A percentile compares a stretch with the other conserved stretches of the same genome.
These are phyloP conservation scores for Myopa testacea DNA, from an alignment of 2,888 invertebrate species.

Conservation along the genomic window DNA sequence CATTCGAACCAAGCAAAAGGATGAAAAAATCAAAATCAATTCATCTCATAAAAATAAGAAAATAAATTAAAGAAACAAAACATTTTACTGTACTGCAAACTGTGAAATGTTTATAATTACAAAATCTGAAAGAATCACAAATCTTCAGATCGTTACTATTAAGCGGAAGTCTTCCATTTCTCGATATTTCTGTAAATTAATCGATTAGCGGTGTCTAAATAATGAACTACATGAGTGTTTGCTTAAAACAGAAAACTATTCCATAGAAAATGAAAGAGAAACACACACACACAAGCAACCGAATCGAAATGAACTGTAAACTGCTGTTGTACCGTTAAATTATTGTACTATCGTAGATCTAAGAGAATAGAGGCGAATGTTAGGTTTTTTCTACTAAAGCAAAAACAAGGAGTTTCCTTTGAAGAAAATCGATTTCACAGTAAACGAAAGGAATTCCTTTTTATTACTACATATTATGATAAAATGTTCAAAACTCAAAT, in stretches of 20 bases:
- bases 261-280: background rate
- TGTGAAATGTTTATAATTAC: no score
- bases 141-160: constrained; percentile 52
- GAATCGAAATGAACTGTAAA: constrained; percentile 7
- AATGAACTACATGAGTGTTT: constrained; percentile 2
- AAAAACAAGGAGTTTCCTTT: background rate
- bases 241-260: constrained; percentile 7
- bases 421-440: background rate
- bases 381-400: constrained; percentile 27
- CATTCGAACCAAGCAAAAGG: no score
- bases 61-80: constrained; percentile 33
- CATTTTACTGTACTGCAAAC: background rate
- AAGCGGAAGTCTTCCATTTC: constrained; percentile 67
- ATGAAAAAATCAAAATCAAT: background rate
- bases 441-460: no score
- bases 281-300: constrained; percentile 23
- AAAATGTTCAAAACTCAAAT: no score
- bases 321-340: background rate
- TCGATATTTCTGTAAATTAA: constrained; percentile 60
- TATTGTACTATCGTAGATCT: background rate
- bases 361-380: background rate
- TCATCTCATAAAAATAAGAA: constrained; percentile 38
- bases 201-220: constrained; percentile 24
- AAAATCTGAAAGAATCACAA: no score
- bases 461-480: no score